Evolutionary conservation across 1,140 invertebrate genomes (phyloP).

Genomic region (Pantala flavescens): DNA sequence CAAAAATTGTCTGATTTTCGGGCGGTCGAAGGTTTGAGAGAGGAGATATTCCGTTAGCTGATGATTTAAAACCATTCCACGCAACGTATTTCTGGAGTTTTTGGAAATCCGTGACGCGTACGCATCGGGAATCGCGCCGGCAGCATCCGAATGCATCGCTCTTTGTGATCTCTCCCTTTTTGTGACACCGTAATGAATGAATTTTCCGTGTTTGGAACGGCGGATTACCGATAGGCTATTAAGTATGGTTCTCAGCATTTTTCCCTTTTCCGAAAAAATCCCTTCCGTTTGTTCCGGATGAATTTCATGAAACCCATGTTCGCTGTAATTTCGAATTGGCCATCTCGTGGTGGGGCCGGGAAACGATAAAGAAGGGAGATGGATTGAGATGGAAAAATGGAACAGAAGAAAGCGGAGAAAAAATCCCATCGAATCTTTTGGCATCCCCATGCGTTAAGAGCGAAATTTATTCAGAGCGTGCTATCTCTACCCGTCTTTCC

Average conservation of each 20-base stretch:
- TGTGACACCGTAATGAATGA: constrained; percentile 9
- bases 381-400: background rate
- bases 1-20: no score
- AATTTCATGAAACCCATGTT: constrained; percentile 10
- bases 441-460: background rate
- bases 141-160: background rate
- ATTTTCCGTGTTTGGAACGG: background rate
- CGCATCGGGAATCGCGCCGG: background rate
- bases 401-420: background rate
- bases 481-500: background rate
- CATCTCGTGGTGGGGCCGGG: background rate
- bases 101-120: background rate
- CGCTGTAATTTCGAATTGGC: background rate
- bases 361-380: background rate
- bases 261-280: background rate
- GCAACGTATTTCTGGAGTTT: no score
- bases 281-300: background rate
- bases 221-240: constrained; percentile 5
- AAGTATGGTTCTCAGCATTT: background rate
- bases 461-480: constrained; percentile 5
- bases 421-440: background rate
- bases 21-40: no score
- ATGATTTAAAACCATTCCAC: no score
- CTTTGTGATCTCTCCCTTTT: constrained; percentile 2
- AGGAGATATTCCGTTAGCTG: no score